phyloP scores from a whole-genome alignment of 35 echinoderm and acorn worm genomes.

The Anneissia japonica region DNA sequence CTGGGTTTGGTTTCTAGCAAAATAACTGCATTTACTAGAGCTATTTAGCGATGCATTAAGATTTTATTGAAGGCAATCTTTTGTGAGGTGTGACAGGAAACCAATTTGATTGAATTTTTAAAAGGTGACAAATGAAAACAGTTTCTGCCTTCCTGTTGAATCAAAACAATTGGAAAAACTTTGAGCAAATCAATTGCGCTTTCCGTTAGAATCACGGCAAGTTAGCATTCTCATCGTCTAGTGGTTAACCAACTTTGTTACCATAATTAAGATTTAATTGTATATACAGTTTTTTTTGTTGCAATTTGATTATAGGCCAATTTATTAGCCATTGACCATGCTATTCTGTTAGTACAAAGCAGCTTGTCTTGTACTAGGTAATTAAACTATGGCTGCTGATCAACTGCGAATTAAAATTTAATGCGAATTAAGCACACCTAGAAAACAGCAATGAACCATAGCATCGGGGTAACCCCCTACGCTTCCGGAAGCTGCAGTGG shows the following conservation, averaged over 20 bases:
- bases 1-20: not conserved
- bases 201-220: not conserved
- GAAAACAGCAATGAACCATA: too few relatives aligned
- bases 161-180: not conserved
- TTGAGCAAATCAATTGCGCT: not conserved
- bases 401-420: too few relatives aligned
- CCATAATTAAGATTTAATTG: not conserved
- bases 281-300: not conserved
- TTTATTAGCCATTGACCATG: not conserved
- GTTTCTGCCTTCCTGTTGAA: not conserved
- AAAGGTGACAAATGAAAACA: not conserved
- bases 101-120: not conserved
- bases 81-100: not conserved
- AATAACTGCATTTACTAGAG: not conserved
- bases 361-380: too few relatives aligned
- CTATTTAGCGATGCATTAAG: not conserved
- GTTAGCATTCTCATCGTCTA: not conserved
- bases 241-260: not conserved
- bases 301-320: not conserved
- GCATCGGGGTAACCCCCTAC: too few relatives aligned
- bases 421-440: too few relatives aligned
- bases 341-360: too few relatives aligned
- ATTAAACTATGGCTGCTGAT: too few relatives aligned
- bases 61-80: not conserved
- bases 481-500: too few relatives aligned